Conservation (phyloP, 2,888 invertebrate species). For the Drosophila algonquin region DNA sequence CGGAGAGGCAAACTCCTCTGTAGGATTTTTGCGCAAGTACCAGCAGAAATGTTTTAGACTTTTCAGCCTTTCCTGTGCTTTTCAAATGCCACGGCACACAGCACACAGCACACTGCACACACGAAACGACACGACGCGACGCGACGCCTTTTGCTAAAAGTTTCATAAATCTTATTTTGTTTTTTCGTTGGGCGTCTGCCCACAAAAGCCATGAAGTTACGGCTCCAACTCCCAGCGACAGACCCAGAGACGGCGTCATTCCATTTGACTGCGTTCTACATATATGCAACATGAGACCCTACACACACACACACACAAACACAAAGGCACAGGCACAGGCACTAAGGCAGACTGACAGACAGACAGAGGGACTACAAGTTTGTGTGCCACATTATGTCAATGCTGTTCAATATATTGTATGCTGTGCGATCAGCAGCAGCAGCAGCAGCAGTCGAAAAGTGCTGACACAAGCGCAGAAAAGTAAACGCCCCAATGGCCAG, state of each 20-base stretch:
- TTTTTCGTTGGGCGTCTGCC: conserved; percentile 71
- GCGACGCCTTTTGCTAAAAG: conserved; percentile 76
- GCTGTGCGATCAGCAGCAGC: conserved; percentile 18
- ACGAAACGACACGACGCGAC: conserved; percentile 26
- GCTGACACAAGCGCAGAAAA: conserved; percentile 54
- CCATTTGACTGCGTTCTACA: conserved; percentile 74
- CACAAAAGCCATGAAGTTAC: conserved; percentile 49
- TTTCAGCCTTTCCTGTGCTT: conserved; percentile 43
- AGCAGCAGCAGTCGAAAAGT: conserved; percentile 71
- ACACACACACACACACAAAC: conserved; percentile 17
- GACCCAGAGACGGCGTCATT: conserved; percentile 68
- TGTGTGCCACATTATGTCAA: conserved; percentile 58
- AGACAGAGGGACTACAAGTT: neutral
- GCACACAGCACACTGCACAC: conserved; percentile 19
- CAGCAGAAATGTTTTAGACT: conserved; percentile 20
- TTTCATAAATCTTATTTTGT: conserved; percentile 79
- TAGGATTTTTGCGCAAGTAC: conserved; percentile 58
- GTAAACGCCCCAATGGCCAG: conserved; percentile 49
- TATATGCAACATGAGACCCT: conserved; percentile 59
- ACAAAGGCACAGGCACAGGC: neutral
- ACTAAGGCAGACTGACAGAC: neutral
- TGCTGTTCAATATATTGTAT: conserved; percentile 71
- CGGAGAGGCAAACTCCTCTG: conserved; percentile 36
- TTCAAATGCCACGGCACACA: conserved; percentile 49
- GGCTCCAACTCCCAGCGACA: conserved; percentile 30